phyloP scores from a whole-genome alignment of 1,140 invertebrate genomes.

The Akabosia matsudoensis region DNA sequence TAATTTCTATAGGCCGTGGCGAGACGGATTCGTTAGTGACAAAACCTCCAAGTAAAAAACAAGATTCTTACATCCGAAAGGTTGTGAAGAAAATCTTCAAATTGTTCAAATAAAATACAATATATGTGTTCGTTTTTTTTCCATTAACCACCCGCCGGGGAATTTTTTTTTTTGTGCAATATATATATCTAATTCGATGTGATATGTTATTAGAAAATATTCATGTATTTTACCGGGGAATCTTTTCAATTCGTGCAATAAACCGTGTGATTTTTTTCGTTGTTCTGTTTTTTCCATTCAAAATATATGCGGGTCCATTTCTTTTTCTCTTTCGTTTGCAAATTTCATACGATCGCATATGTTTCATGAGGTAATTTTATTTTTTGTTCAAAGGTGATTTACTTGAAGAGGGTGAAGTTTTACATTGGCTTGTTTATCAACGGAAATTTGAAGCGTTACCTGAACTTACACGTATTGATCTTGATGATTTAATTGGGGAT shows the following conservation, averaged over 20 bases:
- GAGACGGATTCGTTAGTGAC: not conserved
- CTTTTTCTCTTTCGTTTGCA: not conserved
- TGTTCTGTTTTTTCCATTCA: not conserved
- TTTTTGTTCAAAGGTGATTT: conserved; percentile 69
- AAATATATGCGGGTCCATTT: no score
- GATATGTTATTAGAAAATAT: no score
- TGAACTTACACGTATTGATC: conserved; percentile 77
- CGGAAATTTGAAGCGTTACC: conserved; percentile 91
- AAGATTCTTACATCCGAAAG: not conserved
- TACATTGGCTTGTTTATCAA: conserved; percentile 86
- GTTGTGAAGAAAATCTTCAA: not conserved
- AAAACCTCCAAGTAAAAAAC: not conserved
- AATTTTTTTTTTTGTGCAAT: not conserved
- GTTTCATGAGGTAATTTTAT: conserved; percentile 47
- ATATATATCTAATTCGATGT: no score
- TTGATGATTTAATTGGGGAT: conserved; percentile 81
- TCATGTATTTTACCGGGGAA: no score
- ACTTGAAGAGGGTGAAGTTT: conserved; percentile 75
- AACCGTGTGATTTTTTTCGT: no score
- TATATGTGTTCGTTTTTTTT: not conserved
- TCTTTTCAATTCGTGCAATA: no score
- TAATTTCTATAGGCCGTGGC: not conserved
- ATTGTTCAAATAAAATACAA: not conserved
- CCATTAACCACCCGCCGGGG: not conserved
- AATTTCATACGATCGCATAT: not conserved